Conservation (phyloP, 2,888 invertebrate genomes). For the Agrochola litura region DNA sequence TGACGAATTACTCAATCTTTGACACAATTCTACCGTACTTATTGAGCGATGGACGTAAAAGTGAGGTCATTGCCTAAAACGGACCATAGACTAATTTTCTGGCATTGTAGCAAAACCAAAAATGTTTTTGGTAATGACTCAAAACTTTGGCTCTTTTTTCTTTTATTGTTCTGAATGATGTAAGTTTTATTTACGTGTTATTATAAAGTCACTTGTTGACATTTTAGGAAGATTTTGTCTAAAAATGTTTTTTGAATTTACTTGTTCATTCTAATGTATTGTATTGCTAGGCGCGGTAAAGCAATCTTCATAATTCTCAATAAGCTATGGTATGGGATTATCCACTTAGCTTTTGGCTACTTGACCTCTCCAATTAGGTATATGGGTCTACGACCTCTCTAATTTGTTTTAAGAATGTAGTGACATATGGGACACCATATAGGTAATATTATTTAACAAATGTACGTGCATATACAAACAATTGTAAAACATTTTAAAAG, state of each 20-base stretch:
- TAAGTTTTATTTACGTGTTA: constrained; percentile 24
- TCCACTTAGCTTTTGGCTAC: constrained; percentile 36
- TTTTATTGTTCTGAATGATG: constrained; percentile 39
- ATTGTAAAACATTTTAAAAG: no score
- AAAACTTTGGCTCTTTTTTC: constrained; percentile 28
- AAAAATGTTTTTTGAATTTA: neutral
- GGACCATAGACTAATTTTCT: constrained; percentile 36
- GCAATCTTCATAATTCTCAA: constrained; percentile 6
- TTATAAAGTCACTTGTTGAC: no score
- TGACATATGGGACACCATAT: neutral
- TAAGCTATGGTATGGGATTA: constrained; percentile 19
- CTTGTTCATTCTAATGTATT: neutral
- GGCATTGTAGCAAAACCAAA: constrained; percentile 35
- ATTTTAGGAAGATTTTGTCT: neutral
- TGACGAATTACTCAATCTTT: constrained; percentile 15
- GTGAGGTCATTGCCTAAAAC: constrained; percentile 40
- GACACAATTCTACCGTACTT: neutral
- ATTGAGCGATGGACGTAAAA: constrained; percentile 26
- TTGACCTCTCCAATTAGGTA: constrained; percentile 51
- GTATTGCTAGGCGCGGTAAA: neutral
- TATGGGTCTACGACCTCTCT: constrained; percentile 28
- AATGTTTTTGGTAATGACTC: constrained; percentile 34
- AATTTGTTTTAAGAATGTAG: constrained; percentile 27
- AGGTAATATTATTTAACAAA: no score
- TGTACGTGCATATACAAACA: no score